Percentiles rank a stretch among this genome's conserved stretches.
Conservation (phyloP, 2,888 invertebrate species). For the Suillia variegata region DNA sequence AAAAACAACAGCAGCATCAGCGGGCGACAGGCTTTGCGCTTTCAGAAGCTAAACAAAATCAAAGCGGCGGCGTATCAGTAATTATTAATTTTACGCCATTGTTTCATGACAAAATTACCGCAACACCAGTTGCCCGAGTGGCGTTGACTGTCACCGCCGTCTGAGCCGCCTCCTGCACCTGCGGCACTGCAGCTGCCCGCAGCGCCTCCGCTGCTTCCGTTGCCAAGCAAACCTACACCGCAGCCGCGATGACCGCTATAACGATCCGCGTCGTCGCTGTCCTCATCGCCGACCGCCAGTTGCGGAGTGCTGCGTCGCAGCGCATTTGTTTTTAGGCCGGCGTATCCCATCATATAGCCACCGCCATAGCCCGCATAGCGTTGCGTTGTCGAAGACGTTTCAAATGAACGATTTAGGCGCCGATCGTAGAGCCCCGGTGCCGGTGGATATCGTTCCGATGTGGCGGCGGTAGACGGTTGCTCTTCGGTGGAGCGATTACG, state of each 20-base stretch:
- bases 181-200: constrained; percentile 9
- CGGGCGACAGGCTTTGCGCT: constrained; percentile 22
- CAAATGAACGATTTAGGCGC: constrained; percentile 60
- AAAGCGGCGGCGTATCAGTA: constrained; percentile 63
- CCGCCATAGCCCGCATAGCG: constrained; percentile 53
- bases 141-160: constrained; percentile 35
- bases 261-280: constrained; percentile 13
- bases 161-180: constrained; percentile 6
- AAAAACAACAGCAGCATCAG: not conserved
- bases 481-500: constrained; percentile 39
- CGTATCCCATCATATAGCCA: constrained; percentile 50
- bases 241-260: constrained; percentile 29
- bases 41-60: constrained; percentile 28
- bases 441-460: constrained; percentile 11
- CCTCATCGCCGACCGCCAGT: constrained; percentile 41
- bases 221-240: constrained; percentile 29
- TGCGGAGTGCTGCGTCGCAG: constrained; percentile 59
- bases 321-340: constrained; percentile 48
- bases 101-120: constrained; percentile 76
- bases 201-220: constrained; percentile 31
- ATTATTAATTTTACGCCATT: constrained; percentile 77
- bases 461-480: constrained; percentile 21
- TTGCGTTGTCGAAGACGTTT: constrained; percentile 53
- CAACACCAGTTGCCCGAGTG: constrained; percentile 71
- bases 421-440: constrained; percentile 57